These are phyloP conservation scores for Rhopalosiphum maidis DNA, from an alignment of 1,140 invertebrate species.

Conservation along the genomic window DNA sequence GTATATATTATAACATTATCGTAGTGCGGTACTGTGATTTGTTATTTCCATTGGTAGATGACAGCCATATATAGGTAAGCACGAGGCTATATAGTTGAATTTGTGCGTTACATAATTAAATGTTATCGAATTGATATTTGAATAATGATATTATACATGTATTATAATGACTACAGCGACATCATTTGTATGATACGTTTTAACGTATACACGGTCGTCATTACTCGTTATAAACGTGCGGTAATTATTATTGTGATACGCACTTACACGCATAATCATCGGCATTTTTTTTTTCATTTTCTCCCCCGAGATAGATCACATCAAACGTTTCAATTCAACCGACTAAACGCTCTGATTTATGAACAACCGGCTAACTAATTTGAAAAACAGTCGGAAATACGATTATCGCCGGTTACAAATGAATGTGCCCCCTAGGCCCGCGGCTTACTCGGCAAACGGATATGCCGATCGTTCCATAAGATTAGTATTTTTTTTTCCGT, in stretches of 20 bases:
- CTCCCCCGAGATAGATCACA: not conserved
- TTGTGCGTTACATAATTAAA: not conserved
- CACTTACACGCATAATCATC: not conserved
- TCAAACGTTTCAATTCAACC: constrained; percentile 35
- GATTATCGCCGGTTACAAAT: constrained; percentile 46
- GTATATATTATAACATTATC: no score
- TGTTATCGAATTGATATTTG: not conserved
- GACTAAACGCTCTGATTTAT: constrained; percentile 45
- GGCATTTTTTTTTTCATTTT: not conserved
- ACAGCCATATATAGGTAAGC: not conserved
- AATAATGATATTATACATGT: not conserved
- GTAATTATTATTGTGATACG: not conserved
- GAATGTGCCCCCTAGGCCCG: constrained; percentile 9
- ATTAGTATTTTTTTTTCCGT: constrained; percentile 24
- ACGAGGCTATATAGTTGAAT: not conserved
- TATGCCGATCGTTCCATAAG: constrained; percentile 32
- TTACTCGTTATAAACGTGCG: not conserved
- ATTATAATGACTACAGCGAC: not conserved
- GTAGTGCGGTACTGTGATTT: not conserved
- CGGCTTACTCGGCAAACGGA: constrained; percentile 18
- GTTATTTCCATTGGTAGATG: not conserved
- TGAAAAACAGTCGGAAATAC: constrained; percentile 45
- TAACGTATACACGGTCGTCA: not conserved
- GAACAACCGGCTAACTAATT: constrained; percentile 21
- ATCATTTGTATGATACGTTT: not conserved